Base-by-base conservation (phyloP, 2,113 vertebrate species). In the Bubalus kerabau region DNA sequence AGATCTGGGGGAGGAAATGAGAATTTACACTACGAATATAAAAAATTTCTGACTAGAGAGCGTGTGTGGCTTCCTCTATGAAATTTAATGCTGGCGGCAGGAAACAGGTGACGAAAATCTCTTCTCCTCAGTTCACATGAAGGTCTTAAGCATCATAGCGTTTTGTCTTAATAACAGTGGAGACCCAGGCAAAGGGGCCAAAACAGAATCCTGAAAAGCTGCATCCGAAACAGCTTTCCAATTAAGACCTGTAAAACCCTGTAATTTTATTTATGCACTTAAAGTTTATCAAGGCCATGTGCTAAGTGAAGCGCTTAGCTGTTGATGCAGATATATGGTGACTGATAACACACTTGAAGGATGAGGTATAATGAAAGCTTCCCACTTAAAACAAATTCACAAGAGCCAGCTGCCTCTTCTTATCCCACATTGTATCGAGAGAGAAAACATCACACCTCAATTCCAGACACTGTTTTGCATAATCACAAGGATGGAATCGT, bases 381-480 rank as follows among this genome's bases (percentile, higher is more conserved):
- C 46, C 81, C 43, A 32, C 81, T 88, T 62, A 54, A 64, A 23
- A 84, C 2, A 23, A 46, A 83, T 23, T 62, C 91, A 93, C 13
- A 67, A 40, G 71, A 87, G 46, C 36, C 67, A 97, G 82, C 86
- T 86, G 91, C 86, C 78, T 96, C 97, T 57, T 78, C 87, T 91
- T 40, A 56, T 59, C 30, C 16, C 2, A 30, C 13, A 48, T 28
- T 14, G 8, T 19, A 32, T 36, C 62, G 60, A 81, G 71, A 89
- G 28, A 67, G 57, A 50, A 50, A 90, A 93, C 36, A 88, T 95
- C 30, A 54, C 43, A 86, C 91, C 90, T 96, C 48, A 6, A 60
- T 92, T 85, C 62, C 90, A 93, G 93, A 90, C 46, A 0, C 46
- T 64, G 28, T 40, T 94, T 74, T 64, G 67, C 89, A 95, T 59